Percentiles rank a stretch among this genome's conserved stretches.
Evolutionary conservation across 2,888 invertebrate species (phyloP).

Genomic region (Tenthredo scrophulariae): DNA sequence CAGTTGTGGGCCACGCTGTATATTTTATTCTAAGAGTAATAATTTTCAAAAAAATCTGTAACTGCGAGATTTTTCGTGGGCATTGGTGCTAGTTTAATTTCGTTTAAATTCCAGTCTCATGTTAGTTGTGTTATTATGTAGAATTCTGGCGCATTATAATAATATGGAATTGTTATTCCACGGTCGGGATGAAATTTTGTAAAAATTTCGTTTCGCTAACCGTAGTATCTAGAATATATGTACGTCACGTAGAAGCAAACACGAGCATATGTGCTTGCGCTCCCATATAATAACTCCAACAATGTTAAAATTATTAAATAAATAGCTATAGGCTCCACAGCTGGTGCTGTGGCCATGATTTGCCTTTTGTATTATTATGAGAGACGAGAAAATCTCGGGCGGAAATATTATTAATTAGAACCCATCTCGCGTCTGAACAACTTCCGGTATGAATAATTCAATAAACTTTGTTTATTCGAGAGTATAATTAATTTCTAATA

Average conservation of each 20-base stretch:
- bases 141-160: neutral
- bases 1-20: no score
- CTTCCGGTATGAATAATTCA: neutral
- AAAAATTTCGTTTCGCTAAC: neutral
- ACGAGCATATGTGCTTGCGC: neutral
- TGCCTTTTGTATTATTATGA: neutral
- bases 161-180: neutral
- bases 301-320: neutral
- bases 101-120: neutral
- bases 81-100: no score
- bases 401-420: slow-evolving; percentile 33
- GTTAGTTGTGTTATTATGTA: neutral
- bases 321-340: neutral
- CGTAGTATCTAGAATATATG: neutral
- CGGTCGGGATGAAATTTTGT: neutral
- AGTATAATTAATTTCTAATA: neutral
- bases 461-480: neutral
- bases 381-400: neutral
- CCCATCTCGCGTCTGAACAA: neutral
- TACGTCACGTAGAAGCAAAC: neutral
- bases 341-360: neutral
- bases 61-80: no score
- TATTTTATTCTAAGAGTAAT: no score
- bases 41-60: no score
- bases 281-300: neutral